These are phyloP conservation scores for Coelopa frigida DNA, from an alignment of 1,140 invertebrate genomes.

Conservation along the genomic window DNA sequence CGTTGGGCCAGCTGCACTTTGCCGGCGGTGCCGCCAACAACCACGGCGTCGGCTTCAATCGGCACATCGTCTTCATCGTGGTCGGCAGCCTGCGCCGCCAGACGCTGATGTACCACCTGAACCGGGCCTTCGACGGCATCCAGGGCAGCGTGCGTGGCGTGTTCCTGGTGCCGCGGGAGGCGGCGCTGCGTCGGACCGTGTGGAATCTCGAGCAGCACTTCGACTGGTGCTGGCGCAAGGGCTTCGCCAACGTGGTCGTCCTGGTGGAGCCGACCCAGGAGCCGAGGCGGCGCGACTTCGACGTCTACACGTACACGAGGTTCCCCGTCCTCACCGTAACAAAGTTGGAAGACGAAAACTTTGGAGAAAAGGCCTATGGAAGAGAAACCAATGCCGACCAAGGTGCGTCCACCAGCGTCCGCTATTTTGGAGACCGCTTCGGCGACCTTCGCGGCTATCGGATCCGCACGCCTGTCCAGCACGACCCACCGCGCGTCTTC, in stretches of 20 bases:
- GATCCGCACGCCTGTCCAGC: slow-evolving; percentile 5
- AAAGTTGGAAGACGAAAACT: neutral
- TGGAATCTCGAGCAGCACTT: slow-evolving; percentile 8
- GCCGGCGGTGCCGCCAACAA: neutral
- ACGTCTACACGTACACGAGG: slow-evolving; percentile 8
- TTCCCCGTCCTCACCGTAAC: neutral
- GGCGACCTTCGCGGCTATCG: slow-evolving; percentile 6
- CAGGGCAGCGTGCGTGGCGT: slow-evolving; percentile 9
- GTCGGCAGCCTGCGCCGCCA: slow-evolving; percentile 1
- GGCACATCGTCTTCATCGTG: slow-evolving; percentile 11
- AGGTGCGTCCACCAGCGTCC: neutral
- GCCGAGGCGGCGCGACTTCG: neutral
- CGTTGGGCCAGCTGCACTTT: slow-evolving; percentile 3
- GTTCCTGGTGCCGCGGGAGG: slow-evolving; percentile 4
- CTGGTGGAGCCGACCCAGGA: neutral
- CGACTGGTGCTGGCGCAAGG: slow-evolving; percentile 15
- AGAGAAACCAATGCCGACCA: too few relatives aligned
- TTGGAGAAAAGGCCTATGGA: too few relatives aligned
- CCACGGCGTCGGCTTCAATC: slow-evolving; percentile 1
- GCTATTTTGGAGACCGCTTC: slow-evolving; percentile 11
- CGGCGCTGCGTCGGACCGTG: neutral
- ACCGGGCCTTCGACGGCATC: slow-evolving; percentile 4
- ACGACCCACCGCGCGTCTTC: slow-evolving; percentile 14
- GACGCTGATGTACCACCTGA: slow-evolving; percentile 11
- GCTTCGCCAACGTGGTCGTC: slow-evolving; percentile 9